Evolutionary conservation across 2,797 vertebrate genomes (phyloP), one percentile per base, ranked within the genome.

Genomic region (Liparis tanakae): DNA sequence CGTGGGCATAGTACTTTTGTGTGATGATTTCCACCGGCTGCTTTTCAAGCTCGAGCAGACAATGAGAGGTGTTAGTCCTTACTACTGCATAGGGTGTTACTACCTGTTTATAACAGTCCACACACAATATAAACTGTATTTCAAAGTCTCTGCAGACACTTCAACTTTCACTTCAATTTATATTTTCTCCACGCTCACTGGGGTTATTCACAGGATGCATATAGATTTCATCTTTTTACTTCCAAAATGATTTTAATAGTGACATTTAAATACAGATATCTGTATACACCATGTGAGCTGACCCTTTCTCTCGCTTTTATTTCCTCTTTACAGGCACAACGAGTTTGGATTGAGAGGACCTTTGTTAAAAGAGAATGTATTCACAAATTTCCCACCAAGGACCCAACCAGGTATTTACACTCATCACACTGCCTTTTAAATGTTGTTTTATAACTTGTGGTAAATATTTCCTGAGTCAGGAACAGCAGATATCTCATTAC

Each of bases 321-420:
- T 61, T 80, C 85, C 36, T 80, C 66, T 63, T 56, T 36, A 77
- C 85, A 99, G 97, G 94, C 94, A 77, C 96, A 97, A 76, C 98
- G 94, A 90, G 94, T 93, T 71, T 99, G 98, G 98, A 97, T 99
- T 82, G 98, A 99, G 86, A 98, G 95, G 87, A 98, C 95, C 10
- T 99, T 99, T 87, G 89, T 90, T 51, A 98, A 98, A 92, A 94
- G 96, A 90, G 97, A 99, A 94, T 99, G 98, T 74, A 85, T 96
- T 85, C 95, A 94, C 71, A 85, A 97, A 77, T 95, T 97, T 90
- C 96, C 96, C 78, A 97, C 87, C 84, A 99, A 97, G 91, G 98
- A 99, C 60, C 70, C 89, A 15, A 95, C 87, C 89, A 98, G 97
- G 98, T 99, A 94, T 91, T 72, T 33, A 43, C 1, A 1, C 4